phyloP scores from a whole-genome alignment of 2,888 invertebrate species.

The Synanthedon myopaeformis region DNA sequence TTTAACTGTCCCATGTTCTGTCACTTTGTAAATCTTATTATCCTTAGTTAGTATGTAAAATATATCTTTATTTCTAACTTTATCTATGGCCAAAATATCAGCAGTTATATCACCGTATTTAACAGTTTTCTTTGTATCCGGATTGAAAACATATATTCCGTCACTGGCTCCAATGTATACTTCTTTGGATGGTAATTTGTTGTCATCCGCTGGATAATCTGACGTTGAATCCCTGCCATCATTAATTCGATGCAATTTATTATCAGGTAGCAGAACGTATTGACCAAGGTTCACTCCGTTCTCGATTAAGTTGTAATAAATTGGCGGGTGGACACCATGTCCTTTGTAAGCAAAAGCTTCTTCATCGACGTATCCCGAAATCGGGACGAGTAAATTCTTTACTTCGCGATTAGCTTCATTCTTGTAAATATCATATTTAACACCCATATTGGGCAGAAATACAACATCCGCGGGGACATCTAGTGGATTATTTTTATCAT shows the following conservation, averaged over 20 bases:
- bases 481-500: background rate
- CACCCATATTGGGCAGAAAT: background rate
- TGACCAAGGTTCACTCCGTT: background rate
- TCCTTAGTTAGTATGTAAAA: background rate
- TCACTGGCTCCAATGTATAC: constrained; percentile 1
- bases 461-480: background rate
- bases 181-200: background rate
- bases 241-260: background rate
- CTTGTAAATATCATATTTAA: background rate
- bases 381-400: background rate
- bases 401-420: background rate
- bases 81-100: constrained; percentile 1
- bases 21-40: constrained; percentile 1
- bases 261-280: background rate
- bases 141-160: constrained; percentile 1
- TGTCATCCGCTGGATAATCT: background rate
- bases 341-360: no score
- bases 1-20: background rate
- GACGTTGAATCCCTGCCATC: constrained; percentile 1
- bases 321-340: background rate
- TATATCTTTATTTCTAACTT: background rate
- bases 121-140: background rate
- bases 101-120: constrained; percentile 2
- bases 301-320: background rate
- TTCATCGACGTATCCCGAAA: background rate